Evolutionary conservation across 2,797 vertebrate species (phyloP).

Genomic region (Smutsia temminckii): DNA sequence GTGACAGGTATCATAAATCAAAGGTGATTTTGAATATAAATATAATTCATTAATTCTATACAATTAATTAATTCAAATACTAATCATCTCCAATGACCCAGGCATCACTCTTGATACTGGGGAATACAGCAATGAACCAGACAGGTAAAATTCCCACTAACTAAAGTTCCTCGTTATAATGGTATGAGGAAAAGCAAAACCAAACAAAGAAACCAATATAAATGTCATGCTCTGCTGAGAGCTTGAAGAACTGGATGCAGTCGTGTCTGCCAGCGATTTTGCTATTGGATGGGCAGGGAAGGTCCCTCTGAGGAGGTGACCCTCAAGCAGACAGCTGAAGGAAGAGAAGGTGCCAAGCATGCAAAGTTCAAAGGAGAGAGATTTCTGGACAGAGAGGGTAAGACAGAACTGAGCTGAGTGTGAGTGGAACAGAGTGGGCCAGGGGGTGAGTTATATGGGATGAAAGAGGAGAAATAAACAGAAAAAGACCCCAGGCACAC

Average conservation of each 20-base stretch:
- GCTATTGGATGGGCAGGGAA: background rate
- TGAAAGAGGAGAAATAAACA: background rate
- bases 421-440: background rate
- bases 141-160: background rate
- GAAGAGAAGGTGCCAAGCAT: background rate
- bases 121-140: background rate
- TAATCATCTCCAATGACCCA: background rate
- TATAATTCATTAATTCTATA: background rate
- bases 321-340: background rate
- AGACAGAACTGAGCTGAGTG: background rate
- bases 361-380: background rate
- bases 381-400: background rate
- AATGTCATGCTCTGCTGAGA: background rate
- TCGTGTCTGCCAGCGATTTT: background rate
- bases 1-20: background rate
- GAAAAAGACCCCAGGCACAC: background rate
- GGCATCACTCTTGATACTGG: background rate
- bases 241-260: background rate
- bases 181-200: background rate
- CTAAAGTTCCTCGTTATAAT: background rate
- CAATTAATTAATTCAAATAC: background rate
- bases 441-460: fast-evolving
- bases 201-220: background rate
- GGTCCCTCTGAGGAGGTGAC: background rate
- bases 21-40: background rate